Conservation (phyloP, 2,888 invertebrate genomes). For the Aricia artaxerxes region DNA sequence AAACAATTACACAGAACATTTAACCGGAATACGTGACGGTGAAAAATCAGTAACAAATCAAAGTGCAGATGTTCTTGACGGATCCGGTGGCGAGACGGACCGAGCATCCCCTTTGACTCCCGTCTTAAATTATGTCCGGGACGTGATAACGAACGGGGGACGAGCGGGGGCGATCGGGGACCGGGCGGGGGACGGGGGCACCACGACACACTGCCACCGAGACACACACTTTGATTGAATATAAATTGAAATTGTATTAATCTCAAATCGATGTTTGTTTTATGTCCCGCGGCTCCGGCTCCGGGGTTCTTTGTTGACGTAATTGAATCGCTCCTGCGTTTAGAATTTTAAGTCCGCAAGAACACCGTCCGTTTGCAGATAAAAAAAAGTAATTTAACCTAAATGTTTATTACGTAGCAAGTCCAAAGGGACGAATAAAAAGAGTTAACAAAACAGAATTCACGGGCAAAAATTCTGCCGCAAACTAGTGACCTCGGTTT, state of each 20-base stretch:
- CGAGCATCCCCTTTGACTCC: conserved; percentile 50
- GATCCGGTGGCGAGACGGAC: conserved; percentile 40
- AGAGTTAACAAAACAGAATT: conserved; percentile 10
- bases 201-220: conserved; percentile 18
- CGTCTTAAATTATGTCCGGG: conserved; percentile 76
- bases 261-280: conserved; percentile 17
- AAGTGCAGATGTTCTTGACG: conserved; percentile 47
- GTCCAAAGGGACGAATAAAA: not conserved
- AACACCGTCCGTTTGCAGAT: not conserved
- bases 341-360: not conserved
- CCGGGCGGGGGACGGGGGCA: conserved; percentile 18
- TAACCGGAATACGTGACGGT: conserved; percentile 31
- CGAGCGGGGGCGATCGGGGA: conserved; percentile 8
- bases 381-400: not conserved
- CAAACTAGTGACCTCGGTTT: conserved; percentile 15
- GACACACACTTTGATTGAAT: conserved; percentile 22
- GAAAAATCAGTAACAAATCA: conserved; percentile 44
- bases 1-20: conserved; percentile 31
- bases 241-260: conserved; percentile 28
- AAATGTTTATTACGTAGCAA: not conserved
- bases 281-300: not conserved
- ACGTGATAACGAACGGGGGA: conserved; percentile 68
- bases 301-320: not conserved
- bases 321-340: not conserved
- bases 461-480: not conserved